These are phyloP conservation scores for Eugnorisma glareosa DNA, from an alignment of 2,888 invertebrate species.

Conservation along the genomic window DNA sequence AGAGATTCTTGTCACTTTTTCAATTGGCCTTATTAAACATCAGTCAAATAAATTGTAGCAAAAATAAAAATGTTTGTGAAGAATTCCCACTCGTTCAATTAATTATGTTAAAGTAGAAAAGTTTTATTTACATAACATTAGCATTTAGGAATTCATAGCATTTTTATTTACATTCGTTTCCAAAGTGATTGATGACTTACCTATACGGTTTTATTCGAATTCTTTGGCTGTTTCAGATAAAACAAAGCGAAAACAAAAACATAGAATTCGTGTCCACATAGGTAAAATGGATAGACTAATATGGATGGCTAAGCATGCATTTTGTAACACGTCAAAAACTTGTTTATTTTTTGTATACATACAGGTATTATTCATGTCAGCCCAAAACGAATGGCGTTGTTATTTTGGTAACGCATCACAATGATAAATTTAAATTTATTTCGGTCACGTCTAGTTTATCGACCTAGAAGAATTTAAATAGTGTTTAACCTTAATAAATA, in stretches of 20 bases:
- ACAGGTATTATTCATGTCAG: conserved; percentile 31
- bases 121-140: conserved; percentile 44
- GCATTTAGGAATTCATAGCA: conserved; percentile 33
- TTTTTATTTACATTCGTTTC: conserved; percentile 38
- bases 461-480: conserved; percentile 68
- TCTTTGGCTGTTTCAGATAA: conserved; percentile 32
- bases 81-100: conserved; percentile 34
- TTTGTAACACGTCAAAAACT: conserved; percentile 46
- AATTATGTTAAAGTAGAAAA: conserved; percentile 29
- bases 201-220: conserved; percentile 34
- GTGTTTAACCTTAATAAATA: conserved; percentile 72
- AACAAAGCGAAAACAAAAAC: conserved; percentile 16
- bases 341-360: conserved; percentile 41
- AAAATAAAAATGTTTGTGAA: conserved; percentile 6
- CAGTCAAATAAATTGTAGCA: conserved; percentile 17
- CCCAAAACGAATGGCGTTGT: conserved; percentile 27
- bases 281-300: neutral
- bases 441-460: conserved; percentile 55
- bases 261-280: conserved; percentile 20
- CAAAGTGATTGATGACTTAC: conserved; percentile 44
- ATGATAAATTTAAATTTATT: conserved; percentile 50
- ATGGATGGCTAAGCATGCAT: conserved; percentile 16
- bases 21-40: conserved; percentile 13
- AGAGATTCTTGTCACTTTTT: conserved; percentile 19
- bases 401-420: conserved; percentile 36